A percentile compares a stretch with the other conserved stretches of the same genome.
Evolutionary conservation across 2,797 vertebrate genomes (phyloP).

Genomic region (Odontamblyopus rebecca): DNA sequence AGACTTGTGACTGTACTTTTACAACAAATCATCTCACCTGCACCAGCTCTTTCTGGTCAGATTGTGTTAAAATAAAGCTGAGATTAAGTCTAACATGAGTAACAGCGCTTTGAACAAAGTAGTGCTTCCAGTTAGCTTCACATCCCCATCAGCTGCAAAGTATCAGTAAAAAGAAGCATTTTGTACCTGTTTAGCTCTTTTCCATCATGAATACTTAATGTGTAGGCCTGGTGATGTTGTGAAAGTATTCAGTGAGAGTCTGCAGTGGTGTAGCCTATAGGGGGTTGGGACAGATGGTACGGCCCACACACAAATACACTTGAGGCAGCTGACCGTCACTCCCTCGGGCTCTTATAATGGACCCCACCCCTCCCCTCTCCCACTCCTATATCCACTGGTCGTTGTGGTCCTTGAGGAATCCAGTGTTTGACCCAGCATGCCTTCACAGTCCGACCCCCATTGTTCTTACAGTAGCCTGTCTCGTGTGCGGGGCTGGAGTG

Average conservation of each 20-base stretch:
- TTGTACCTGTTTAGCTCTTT: not conserved
- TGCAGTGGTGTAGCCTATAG: conserved; percentile 38
- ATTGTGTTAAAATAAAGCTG: no score
- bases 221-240: conserved; percentile 14
- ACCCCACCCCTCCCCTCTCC: conserved; percentile 25
- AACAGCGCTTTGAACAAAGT: no score
- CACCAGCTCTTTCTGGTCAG: no score
- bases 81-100: no score
- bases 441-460: conserved; percentile 40
- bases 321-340: conserved; percentile 51
- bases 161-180: no score
- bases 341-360: conserved; percentile 59
- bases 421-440: conserved; percentile 61
- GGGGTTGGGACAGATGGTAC: conserved; percentile 69
- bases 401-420: conserved; percentile 58
- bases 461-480: conserved; percentile 48
- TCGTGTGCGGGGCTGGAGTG: conserved; percentile 27
- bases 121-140: no score
- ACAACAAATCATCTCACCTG: no score
- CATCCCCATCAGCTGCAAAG: no score
- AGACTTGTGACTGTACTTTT: no score
- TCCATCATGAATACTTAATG: conserved; percentile 37
- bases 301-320: conserved; percentile 44
- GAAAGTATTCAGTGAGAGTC: conserved; percentile 39
- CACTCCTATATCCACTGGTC: conserved; percentile 24